phyloP scores from a whole-genome alignment of 2,113 vertebrate genomes.

The Saimiri boliviensis region DNA sequence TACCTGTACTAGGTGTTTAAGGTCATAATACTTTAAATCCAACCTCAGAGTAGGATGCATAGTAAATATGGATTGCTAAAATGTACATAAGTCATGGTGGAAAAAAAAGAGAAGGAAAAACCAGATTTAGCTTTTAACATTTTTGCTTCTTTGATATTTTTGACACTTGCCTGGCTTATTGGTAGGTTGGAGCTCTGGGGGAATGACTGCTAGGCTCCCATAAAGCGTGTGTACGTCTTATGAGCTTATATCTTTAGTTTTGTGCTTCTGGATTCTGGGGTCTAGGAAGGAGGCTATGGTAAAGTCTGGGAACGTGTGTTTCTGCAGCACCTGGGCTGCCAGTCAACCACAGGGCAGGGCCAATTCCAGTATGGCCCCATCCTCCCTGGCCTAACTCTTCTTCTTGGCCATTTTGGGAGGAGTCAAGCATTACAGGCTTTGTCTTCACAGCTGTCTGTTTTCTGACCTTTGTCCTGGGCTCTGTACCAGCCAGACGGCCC shows the following conservation, averaged over 20 bases:
- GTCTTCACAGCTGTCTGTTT: neutral
- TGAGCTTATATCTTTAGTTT: neutral
- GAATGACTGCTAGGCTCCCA: neutral
- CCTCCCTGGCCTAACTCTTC: neutral
- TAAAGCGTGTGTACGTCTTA: neutral
- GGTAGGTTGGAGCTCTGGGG: neutral
- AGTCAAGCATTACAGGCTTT: neutral
- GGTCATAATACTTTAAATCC: neutral
- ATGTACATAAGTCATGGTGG: neutral
- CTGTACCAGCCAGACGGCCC: neutral
- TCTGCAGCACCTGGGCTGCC: neutral
- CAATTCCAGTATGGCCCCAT: neutral
- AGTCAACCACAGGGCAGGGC: neutral
- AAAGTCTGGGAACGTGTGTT: neutral
- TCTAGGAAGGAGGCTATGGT: neutral
- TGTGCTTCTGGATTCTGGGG: neutral
- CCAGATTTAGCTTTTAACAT: neutral
- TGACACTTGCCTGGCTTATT: neutral
- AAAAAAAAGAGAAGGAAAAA: neutral
- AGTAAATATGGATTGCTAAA: neutral
- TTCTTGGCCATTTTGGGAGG: neutral
- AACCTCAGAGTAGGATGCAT: neutral
- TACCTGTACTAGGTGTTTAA: neutral
- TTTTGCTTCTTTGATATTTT: neutral
- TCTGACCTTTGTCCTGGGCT: neutral